These are phyloP conservation scores for Falco punctatus DNA, from an alignment of 2,113 vertebrate species.

Conservation along the genomic window DNA sequence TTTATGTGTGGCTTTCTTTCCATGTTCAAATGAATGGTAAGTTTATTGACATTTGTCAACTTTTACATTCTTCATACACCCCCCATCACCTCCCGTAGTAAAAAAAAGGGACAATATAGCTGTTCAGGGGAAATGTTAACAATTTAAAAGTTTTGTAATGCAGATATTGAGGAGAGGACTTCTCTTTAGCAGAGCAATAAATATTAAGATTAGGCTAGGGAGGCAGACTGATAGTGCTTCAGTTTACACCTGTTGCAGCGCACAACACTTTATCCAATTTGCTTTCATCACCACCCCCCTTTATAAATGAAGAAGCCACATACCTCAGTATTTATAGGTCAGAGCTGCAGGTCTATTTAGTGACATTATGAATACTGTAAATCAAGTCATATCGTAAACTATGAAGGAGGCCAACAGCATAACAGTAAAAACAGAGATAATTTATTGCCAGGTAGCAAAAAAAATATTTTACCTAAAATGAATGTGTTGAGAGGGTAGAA, in stretches of 20 bases:
- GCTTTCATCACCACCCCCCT: background rate
- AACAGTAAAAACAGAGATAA: background rate
- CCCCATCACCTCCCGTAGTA: background rate
- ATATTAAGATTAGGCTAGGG: conserved; percentile 18
- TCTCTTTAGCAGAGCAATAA: background rate
- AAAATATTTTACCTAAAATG: background rate
- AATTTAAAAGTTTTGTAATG: background rate
- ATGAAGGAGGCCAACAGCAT: background rate
- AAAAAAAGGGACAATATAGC: background rate
- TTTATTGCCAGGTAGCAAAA: conserved; percentile 10
- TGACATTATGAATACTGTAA: conserved; percentile 26
- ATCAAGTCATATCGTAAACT: conserved; percentile 25
- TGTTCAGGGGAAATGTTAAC: background rate
- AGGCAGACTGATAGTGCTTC: background rate
- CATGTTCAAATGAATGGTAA: background rate
- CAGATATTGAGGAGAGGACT: background rate
- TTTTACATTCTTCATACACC: background rate
- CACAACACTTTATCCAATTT: conserved; percentile 26
- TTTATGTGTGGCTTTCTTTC: background rate
- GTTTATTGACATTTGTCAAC: background rate
- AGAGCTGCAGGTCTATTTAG: conserved; percentile 14
- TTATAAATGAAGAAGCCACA: conserved; percentile 28
- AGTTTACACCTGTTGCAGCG: conserved; percentile 10
- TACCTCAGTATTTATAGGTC: conserved; percentile 29
- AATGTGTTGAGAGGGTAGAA: background rate